phyloP scores from a whole-genome alignment of 2,113 vertebrate species.

The Anarrhichthys ocellatus region DNA sequence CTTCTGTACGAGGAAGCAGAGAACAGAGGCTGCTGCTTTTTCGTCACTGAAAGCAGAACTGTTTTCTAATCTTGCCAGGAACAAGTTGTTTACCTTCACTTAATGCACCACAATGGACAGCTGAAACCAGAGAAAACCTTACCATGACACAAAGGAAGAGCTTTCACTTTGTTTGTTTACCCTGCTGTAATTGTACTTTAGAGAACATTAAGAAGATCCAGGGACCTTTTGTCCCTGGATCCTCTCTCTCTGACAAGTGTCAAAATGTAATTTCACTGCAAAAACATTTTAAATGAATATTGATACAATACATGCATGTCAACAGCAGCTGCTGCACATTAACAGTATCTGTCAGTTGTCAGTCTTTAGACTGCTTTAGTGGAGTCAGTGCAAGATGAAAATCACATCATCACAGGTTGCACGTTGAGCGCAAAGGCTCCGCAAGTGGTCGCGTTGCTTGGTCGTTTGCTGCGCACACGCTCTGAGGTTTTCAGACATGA shows the following conservation, averaged over 20 bases:
- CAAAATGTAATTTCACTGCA: constrained; percentile 1
- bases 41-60: constrained; percentile 16
- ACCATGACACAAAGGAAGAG: background rate
- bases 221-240: background rate
- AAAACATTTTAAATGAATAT: constrained; percentile 11
- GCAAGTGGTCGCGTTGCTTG: background rate
- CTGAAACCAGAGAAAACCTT: constrained; percentile 9
- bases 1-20: constrained; percentile 37
- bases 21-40: constrained; percentile 33
- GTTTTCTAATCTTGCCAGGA: constrained; percentile 56
- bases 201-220: background rate
- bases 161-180: constrained; percentile 2
- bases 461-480: too few species aligned
- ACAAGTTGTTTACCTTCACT: constrained; percentile 53
- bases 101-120: constrained; percentile 4
- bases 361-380: constrained; percentile 24
- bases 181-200: background rate
- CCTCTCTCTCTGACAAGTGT: background rate
- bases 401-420: background rate
- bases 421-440: background rate
- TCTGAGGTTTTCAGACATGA: background rate
- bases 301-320: constrained; percentile 23
- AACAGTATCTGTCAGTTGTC: constrained; percentile 30
- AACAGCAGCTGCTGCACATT: constrained; percentile 43
- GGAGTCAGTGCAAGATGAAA: background rate